These are phyloP conservation scores for Ligdia adustata DNA, from an alignment of 2,888 invertebrate genomes.

Conservation along the genomic window DNA sequence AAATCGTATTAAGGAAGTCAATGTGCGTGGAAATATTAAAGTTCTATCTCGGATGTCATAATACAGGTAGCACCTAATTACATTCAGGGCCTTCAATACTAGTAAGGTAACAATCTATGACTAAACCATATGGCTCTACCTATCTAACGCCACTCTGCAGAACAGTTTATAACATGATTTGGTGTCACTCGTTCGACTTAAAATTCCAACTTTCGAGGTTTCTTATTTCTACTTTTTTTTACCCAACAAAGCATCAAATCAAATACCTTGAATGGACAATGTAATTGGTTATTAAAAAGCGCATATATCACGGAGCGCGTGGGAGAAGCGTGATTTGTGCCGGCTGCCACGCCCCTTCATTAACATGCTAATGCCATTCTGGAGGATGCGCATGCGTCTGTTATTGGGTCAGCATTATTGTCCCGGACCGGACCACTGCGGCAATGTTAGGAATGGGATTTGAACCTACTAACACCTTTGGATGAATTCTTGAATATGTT, in stretches of 20 bases:
- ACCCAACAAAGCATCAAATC: conserved; percentile 25
- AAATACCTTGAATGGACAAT: conserved; percentile 51
- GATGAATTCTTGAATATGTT: background rate
- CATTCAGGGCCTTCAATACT: too few species aligned
- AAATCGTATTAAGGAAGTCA: too few species aligned
- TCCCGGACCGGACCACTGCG: conserved; percentile 38
- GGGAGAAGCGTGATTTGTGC: conserved; percentile 64
- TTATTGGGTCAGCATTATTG: conserved; percentile 44
- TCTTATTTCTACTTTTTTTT: conserved; percentile 19
- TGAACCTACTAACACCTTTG: too few species aligned
- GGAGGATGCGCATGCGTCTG: conserved; percentile 44
- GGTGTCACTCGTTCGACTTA: too few species aligned
- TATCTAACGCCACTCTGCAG: too few species aligned
- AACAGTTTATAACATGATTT: too few species aligned
- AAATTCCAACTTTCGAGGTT: background rate
- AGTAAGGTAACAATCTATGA: too few species aligned
- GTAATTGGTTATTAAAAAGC: conserved; percentile 79
- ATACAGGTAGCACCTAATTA: too few species aligned
- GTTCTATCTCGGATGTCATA: too few species aligned
- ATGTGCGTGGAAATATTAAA: too few species aligned
- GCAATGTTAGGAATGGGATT: conserved; percentile 13
- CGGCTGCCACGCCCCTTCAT: conserved; percentile 72
- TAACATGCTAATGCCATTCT: conserved; percentile 78
- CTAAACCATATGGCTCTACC: too few species aligned
- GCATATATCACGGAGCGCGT: conserved; percentile 72